A percentile compares a stretch with the other conserved stretches of the same genome.
Evolutionary conservation across 2,113 vertebrate species (phyloP).

Genomic region (Craseonycteris thonglongyai): DNA sequence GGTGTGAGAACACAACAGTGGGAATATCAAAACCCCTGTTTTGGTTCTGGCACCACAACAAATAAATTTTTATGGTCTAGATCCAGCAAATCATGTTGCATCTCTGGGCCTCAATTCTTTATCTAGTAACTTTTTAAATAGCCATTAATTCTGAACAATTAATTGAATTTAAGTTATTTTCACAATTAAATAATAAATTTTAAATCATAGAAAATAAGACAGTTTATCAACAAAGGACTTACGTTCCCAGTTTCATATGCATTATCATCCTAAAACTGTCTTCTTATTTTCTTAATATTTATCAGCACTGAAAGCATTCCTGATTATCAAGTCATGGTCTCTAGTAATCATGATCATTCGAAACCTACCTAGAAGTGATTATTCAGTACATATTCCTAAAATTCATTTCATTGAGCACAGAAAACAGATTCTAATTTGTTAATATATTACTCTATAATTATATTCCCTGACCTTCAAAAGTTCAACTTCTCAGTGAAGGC

Average conservation of each 20-base stretch:
- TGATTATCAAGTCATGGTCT: background rate
- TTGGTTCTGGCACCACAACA: background rate
- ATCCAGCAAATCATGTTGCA: background rate
- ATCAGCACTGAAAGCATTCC: background rate
- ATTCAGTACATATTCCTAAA: background rate
- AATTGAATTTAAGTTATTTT: background rate
- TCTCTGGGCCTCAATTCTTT: background rate
- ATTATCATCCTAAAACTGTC: background rate
- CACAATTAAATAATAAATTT: background rate
- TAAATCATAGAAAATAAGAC: background rate
- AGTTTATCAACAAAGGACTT: background rate
- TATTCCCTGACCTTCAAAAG: background rate
- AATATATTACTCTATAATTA: background rate
- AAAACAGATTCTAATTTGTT: background rate
- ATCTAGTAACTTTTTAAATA: background rate
- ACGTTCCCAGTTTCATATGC: background rate
- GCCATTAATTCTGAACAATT: background rate
- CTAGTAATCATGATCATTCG: background rate
- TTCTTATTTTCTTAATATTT: background rate
- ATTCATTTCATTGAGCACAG: background rate
- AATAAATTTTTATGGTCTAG: background rate
- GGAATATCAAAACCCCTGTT: background rate
- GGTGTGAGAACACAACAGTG: background rate
- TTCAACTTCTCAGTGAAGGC: background rate
- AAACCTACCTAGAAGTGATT: background rate